Evolutionary conservation across 2,797 vertebrate species (phyloP), one percentile per base, ranked within the genome.

Genomic region (Microchirus variegatus): DNA sequence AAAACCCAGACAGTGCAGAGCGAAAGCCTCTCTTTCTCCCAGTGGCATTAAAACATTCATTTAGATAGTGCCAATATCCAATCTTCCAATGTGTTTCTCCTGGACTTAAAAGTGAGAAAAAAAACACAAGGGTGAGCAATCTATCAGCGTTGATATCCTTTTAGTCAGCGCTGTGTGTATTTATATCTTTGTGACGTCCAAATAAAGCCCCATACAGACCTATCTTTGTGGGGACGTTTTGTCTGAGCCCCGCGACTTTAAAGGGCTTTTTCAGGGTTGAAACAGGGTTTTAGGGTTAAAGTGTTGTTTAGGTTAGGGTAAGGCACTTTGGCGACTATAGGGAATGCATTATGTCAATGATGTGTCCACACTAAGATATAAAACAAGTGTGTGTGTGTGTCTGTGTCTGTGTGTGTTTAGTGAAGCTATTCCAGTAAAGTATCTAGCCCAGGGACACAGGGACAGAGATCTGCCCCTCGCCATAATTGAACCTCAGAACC

Each of bases 31-130:
- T n/a, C n/a, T 48, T 42, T 69, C 63, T 81, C 78, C 88, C 77
- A 43, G 13, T 70, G 88, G 81, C 80, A 53, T 71, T 70, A 87
- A 91, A 87, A 90, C 85, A 88, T 87, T 90, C 64, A 86, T 89
- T 91, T 85, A 84, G 87, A 88, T 87, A 73, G 85, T 84, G 82
- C 82, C 86, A 86, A 83, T 87, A 87, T 82, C 82, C 83, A 90
- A 87, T 91, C 84, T 89, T 82, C 67, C 63, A 53, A 51, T 81
- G 67, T 48, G 71, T 89, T 87, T 88, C 83, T 81, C 69, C 75
- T 77, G 67, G 82, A 89, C 85, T 80, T 85, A 80, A 42, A 42
- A 13, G 13, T 12, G 11, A n/a, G 14, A 78, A 82, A 71, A 75
- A 69, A 82, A 71, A 75, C 67, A 67, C 11, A 16, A 73, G 45